Base-by-base conservation (phyloP, 2,888 invertebrate genomes). In the Parnassius smintheus region DNA sequence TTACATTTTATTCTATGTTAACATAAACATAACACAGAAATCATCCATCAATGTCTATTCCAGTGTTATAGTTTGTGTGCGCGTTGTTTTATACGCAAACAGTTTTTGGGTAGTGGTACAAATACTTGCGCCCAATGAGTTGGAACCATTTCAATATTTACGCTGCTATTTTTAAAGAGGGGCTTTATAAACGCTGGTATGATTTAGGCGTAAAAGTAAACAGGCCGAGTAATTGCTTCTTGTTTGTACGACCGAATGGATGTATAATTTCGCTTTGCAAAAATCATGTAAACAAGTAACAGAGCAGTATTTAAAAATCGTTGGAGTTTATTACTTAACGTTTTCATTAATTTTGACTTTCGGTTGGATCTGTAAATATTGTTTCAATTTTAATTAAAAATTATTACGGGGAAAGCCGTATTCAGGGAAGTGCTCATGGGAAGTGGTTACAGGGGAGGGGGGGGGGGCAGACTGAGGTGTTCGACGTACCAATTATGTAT, bases 81-180 rank as follows among this genome's bases (percentile, higher is more conserved):
- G 58, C 45, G 57, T 10, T 11, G 45, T 22, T 44, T 62, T 45
- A 49, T 46, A 52, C 12, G 46, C 52, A 35, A 41, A 57, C 54
- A 58, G 42, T 45, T 22, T 49, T 50, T 49, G 25, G 49, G 53
- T 50, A 58, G 52, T 51, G 65, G 66, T 64, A 54, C 68, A 71
- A 70, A 73, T 64, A 70, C 66, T 67, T 65, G 60, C 66, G 67
- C 62, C 68, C 73, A 70, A 69, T 70, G 70, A 65, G 66, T 69
- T 68, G 66, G 65, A 67, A 70, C 64, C 68, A 61, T 61, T 68
- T 62, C 70, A 72, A 75, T 75, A 73, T 75, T 74, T 73, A 71
- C 68, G 45, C 57, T 66, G 61, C 56, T 56, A 46, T 63, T 63
- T 59, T 55, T 63, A 63, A 58, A 22, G 60, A 55, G 56, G 41